Conservation (phyloP, 1,140 invertebrate species). For the Yoshiicerus persimilis region DNA sequence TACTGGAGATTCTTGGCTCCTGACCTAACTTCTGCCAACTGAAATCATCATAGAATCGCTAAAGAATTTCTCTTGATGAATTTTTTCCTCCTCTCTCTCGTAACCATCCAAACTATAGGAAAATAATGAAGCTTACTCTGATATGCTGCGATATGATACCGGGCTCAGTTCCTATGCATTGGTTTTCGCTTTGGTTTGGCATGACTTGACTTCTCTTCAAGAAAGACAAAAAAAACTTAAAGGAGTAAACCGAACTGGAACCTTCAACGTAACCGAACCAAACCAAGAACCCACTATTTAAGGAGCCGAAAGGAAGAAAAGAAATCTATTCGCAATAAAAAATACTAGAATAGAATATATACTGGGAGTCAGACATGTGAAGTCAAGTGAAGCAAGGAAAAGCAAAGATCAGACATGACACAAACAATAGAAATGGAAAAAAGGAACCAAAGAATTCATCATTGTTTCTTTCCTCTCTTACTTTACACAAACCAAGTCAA, state of each 20-base stretch:
- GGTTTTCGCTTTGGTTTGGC: not conserved
- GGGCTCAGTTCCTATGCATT: not conserved
- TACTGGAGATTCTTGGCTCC: conserved; percentile 14
- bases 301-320: not conserved
- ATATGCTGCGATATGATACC: too few relatives aligned
- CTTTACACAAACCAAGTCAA: not conserved
- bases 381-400: not conserved
- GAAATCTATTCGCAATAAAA: not conserved
- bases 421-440: conserved; percentile 11
- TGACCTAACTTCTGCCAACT: conserved; percentile 10
- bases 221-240: not conserved
- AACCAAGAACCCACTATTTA: not conserved
- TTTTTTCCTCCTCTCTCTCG: not conserved
- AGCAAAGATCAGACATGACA: conserved; percentile 8
- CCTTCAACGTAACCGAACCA: not conserved
- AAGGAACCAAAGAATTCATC: not conserved
- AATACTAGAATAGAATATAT: not conserved
- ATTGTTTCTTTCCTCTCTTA: not conserved
- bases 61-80: conserved; percentile 21
- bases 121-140: not conserved
- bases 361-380: not conserved
- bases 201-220: not conserved
- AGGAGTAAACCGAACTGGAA: not conserved
- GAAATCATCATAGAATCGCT: conserved; percentile 8
- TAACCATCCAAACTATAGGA: not conserved